A percentile compares a stretch with the other conserved stretches of the same genome.
These are phyloP conservation scores for Drosophila emarginata DNA, from an alignment of 2,888 invertebrate genomes.

Conservation along the genomic window DNA sequence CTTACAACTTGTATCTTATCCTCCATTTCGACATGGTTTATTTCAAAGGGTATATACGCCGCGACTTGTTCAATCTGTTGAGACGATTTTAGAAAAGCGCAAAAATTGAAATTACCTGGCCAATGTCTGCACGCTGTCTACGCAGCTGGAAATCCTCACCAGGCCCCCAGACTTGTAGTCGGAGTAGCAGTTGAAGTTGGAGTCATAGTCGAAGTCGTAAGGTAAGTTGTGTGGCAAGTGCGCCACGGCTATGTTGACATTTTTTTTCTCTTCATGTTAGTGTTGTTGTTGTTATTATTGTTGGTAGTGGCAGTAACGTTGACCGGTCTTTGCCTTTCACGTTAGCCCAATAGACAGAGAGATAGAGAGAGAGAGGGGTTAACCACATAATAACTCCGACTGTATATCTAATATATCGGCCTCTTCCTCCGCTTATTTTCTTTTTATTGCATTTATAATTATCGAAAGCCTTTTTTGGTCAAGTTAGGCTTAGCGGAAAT, in stretches of 20 bases:
- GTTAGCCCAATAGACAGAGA: conserved; percentile 28
- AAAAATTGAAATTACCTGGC: conserved; percentile 42
- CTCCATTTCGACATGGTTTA: too few relatives aligned
- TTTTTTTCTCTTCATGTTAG: conserved; percentile 23
- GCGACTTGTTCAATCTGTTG: conserved; percentile 31
- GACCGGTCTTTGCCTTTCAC: conserved; percentile 51
- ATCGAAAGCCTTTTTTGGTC: conserved; percentile 67
- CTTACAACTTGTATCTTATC: too few relatives aligned
- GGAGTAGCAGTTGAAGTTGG: conserved; percentile 24
- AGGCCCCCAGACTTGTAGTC: conserved; percentile 20
- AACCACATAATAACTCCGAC: conserved; percentile 3
- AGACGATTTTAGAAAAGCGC: conserved; percentile 49
- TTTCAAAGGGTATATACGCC: conserved; percentile 39
- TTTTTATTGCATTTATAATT: conserved; percentile 54
- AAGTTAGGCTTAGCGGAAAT: conserved; percentile 54
- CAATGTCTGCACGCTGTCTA: conserved; percentile 68
- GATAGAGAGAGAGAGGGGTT: background rate
- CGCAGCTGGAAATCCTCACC: conserved; percentile 69
- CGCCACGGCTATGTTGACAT: conserved; percentile 69
- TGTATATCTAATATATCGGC: background rate
- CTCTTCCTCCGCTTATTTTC: background rate
- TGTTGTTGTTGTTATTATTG: conserved; percentile 23
- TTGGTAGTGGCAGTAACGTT: background rate
- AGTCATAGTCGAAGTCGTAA: conserved; percentile 22
- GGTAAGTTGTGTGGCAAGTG: conserved; percentile 65